Evolutionary conservation across 2,888 invertebrate species (phyloP).

Genomic region (Trachelus tabidus): DNA sequence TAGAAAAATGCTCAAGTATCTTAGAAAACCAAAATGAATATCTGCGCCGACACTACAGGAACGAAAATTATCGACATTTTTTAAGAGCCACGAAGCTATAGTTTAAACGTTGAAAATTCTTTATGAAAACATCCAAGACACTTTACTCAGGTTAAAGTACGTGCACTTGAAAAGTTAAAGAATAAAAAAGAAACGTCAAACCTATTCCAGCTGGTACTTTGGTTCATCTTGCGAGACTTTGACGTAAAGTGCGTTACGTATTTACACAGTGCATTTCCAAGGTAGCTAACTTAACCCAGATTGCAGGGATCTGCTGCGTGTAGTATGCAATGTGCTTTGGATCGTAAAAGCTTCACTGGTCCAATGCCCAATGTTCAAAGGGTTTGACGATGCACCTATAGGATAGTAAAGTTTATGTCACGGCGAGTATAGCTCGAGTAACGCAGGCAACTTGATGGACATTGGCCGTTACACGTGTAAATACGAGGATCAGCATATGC

Average conservation of each 20-base stretch:
- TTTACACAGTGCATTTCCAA: background rate
- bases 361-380: too few relatives aligned
- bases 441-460: background rate
- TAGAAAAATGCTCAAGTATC: background rate
- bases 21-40: background rate
- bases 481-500: background rate
- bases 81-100: background rate
- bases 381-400: conserved; percentile 2
- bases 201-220: background rate
- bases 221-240: background rate
- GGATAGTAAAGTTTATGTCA: background rate
- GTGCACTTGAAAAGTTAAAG: background rate
- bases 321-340: background rate
- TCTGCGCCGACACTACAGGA: background rate
- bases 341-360: background rate
- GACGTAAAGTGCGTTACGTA: background rate
- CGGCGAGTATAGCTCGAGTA: background rate
- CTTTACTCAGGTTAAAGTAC: background rate
- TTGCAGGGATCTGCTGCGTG: background rate
- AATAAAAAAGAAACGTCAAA: background rate
- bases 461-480: background rate
- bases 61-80: background rate
- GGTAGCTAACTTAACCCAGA: background rate
- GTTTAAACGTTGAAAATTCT: background rate
- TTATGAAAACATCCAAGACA: background rate